These are phyloP conservation scores for Otolemur garnettii DNA, from an alignment of 2,113 vertebrate species.

Conservation along the genomic window DNA sequence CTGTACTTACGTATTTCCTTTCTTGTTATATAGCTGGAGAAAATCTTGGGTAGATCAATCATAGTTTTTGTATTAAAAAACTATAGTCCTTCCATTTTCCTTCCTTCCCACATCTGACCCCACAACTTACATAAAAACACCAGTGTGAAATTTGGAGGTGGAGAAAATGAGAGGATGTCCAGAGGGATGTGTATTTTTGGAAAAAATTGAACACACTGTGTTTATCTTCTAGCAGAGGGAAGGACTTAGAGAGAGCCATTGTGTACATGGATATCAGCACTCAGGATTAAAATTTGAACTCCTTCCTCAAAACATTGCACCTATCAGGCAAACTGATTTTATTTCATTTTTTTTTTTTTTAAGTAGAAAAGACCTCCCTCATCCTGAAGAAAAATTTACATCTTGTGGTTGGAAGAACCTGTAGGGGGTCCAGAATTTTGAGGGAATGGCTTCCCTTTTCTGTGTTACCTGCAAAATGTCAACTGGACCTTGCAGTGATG, in stretches of 20 bases:
- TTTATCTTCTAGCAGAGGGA: constrained; percentile 43
- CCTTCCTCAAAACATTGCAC: not conserved
- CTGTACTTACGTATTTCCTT: constrained; percentile 11
- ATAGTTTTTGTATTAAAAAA: constrained; percentile 41
- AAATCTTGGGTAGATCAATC: not conserved
- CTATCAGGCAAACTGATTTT: not conserved
- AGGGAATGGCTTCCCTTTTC: not conserved
- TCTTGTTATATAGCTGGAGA: constrained; percentile 32
- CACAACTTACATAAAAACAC: not conserved
- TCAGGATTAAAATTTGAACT: constrained; percentile 25
- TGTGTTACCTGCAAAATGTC: not conserved
- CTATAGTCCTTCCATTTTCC: not conserved
- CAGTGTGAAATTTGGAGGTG: constrained; percentile 3
- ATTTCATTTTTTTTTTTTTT: not conserved
- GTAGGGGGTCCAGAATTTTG: not conserved
- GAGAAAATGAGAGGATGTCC: constrained; percentile 33
- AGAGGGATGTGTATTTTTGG: constrained; percentile 10
- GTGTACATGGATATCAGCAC: not conserved
- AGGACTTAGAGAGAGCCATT: not conserved
- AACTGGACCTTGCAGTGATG: not conserved
- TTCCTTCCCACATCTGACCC: constrained; percentile 3
- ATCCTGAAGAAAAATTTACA: not conserved
- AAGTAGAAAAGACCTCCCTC: constrained; percentile 23
- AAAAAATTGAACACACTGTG: constrained; percentile 28
- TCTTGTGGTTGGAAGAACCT: constrained; percentile 10